phyloP scores from a whole-genome alignment of 2,888 invertebrate species.

The Heliconius ethilla region DNA sequence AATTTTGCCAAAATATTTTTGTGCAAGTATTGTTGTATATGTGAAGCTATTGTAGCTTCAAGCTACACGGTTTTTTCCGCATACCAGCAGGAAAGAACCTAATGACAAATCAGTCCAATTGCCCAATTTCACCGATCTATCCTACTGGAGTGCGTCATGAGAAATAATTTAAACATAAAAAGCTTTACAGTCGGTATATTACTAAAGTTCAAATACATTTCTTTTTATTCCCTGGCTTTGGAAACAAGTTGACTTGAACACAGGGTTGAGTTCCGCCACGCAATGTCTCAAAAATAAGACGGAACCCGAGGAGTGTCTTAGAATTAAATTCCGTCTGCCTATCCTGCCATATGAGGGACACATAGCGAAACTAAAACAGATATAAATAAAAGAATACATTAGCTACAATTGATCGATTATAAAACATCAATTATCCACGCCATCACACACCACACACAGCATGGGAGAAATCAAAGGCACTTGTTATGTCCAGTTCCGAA shows the following conservation, averaged over 20 bases:
- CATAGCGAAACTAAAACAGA: background rate
- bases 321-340: background rate
- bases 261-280: no score
- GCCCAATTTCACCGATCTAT: no score
- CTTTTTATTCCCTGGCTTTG: background rate
- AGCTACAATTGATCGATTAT: background rate
- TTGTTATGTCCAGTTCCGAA: slow-evolving; percentile 49
- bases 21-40: no score
- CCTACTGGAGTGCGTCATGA: no score
- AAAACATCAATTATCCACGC: slow-evolving; percentile 48
- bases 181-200: no score
- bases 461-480: slow-evolving; percentile 58
- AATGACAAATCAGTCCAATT: no score
- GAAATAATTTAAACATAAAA: no score
- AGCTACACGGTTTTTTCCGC: no score
- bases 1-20: no score
- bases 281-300: no score
- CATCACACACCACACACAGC: slow-evolving; percentile 53
- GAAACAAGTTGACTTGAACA: background rate
- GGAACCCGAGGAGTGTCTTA: background rate
- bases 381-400: background rate
- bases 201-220: background rate
- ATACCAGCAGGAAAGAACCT: no score
- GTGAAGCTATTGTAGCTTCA: no score
- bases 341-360: background rate